Evolutionary conservation across 2,797 vertebrate genomes (phyloP), one percentile per base, ranked within the genome.

Genomic region (Pantherophis alleghaniensis): DNA sequence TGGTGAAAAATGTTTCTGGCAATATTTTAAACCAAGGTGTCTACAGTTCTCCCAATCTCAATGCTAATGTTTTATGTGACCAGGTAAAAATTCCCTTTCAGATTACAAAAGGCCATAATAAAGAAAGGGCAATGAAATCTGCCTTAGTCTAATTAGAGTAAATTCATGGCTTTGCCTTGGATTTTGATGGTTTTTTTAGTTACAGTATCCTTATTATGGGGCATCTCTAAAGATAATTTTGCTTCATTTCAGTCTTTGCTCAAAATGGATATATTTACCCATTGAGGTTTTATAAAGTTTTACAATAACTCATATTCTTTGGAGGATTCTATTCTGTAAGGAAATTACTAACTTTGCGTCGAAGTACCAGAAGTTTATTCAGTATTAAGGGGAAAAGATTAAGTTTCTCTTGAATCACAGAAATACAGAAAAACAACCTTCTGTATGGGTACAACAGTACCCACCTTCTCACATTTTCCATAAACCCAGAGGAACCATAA

Each of bases 161-260:
- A 92, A 53, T 59, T 83, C n/a, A 42, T 47, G 86, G 37, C 32
- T 83, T 86, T 63, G n/a, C 51, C 28, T 90, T 66, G 89, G 24
- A 42, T 57, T 57, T 92, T 88, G 14, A 56, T 47, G 5, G 7
- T 10, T 0, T 5, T 86, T 86, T 90, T 24, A 37, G 37, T 87
- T 94, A 47, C 47, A 51, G 47, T 7, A 51, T 86, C 59, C 59
- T 90, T 20, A 86, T 42, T 47, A 56, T 6, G 94, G 93, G 14
- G 7, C 69, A 93, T 92, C 11, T 26, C 89, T 60, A 93, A 95
- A 90, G 88, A 90, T 86, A 83, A 91, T 66, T 79, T 51, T 91
- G 37, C 83, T 89, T 57, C 92, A 91, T 91, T 90, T 91, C 87
- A 11, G 22, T 57, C 87, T 28, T 66, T 5, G 13, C 94, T 96